Evolutionary conservation across 2,113 vertebrate species (phyloP).

Genomic region (Phalacrocorax pelagicus): DNA sequence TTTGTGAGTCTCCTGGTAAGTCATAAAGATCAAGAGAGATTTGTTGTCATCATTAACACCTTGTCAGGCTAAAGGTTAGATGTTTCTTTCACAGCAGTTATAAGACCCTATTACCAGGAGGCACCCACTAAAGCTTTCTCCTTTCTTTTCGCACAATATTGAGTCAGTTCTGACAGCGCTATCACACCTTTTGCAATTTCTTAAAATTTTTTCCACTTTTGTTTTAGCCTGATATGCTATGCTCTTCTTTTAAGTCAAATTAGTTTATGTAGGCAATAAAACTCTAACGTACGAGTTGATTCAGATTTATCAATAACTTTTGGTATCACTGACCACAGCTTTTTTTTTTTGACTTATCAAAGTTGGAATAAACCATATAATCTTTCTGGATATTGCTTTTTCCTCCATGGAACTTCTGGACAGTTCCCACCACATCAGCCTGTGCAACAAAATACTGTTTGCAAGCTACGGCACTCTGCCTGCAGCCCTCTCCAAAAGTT

Average conservation of each 20-base stretch:
- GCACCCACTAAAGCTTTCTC: background rate
- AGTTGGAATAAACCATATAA: background rate
- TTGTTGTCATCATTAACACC: background rate
- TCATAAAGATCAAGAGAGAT: constrained; percentile 5
- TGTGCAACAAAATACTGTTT: background rate
- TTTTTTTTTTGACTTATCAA: background rate
- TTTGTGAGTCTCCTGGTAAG: background rate
- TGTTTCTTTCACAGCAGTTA: background rate
- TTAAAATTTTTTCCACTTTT: background rate
- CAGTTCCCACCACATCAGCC: background rate
- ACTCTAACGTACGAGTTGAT: background rate
- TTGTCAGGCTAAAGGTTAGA: background rate
- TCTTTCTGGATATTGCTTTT: background rate
- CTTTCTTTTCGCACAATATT: background rate
- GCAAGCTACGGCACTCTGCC: accelerated
- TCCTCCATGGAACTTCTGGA: background rate
- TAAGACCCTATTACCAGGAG: background rate
- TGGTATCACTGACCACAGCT: background rate
- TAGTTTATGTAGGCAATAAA: background rate
- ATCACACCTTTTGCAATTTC: background rate
- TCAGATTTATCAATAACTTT: background rate
- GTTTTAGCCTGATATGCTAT: background rate
- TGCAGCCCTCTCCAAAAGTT: background rate
- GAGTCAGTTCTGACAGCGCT: background rate
- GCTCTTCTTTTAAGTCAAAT: background rate